Base-by-base conservation (phyloP, 2,113 vertebrate genomes). In the Microcebus lehilahytsara region DNA sequence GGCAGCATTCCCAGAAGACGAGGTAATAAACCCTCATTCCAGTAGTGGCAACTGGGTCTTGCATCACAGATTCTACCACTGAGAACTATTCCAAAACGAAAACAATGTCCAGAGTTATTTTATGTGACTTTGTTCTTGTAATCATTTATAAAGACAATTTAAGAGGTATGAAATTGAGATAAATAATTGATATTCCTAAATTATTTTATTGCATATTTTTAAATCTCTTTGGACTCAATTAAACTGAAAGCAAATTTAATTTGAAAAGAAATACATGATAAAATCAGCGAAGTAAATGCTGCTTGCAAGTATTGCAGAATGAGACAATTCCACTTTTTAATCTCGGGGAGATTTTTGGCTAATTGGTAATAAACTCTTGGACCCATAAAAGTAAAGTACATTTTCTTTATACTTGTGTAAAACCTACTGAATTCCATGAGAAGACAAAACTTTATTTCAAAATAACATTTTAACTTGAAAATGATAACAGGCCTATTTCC, bases 221-320 rank as follows among this genome's bases (percentile, higher is more conserved):
- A 75, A 42, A 88, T 56, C 6, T 60, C 22, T 6, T 62, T 83
- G 4, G 51, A 40, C 23, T 88, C 64, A 91, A 75, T 86, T 84
- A 81, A 30, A 86, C 25, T 95, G 53, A 91, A 89, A 93, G 32
- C 11, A 89, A 85, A 83, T 91, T 46, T 72, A 87, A 84, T 53
- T 91, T 67, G 69, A 40, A 78, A 93, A 62, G 2, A 77, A 90
- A 49, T 78, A 62, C 32, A 75, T 71, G 46, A 4, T 46, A 83
- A 95, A 87, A 34, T 37, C 32, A 75, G 46, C 83, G 22, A 74
- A 97, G 49, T 46, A 75, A 66, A 49, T 32, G 25, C 53, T 92
- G 6, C n/a, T 81, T 71, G 17, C 23, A 60, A 74, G 14, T 49
- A 75, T 53, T 92, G 67, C 67, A 23, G 19, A 79, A 74, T 94